These are phyloP conservation scores for Centropus bengalensis DNA, from an alignment of 2,113 vertebrate species.

Conservation along the genomic window DNA sequence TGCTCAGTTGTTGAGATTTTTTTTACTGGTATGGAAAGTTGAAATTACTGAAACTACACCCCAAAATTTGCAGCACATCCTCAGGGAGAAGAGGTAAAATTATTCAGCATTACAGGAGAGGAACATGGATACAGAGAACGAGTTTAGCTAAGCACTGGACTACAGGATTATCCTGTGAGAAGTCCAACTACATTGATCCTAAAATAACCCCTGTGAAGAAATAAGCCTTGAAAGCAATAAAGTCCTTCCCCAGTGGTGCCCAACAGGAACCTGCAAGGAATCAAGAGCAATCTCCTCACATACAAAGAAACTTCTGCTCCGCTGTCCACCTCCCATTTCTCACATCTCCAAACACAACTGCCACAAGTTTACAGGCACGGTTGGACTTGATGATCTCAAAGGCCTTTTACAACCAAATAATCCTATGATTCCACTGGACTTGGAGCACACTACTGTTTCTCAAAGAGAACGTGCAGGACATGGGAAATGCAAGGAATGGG, in stretches of 20 bases:
- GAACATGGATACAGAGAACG: neutral
- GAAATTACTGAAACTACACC: neutral
- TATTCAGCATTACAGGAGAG: neutral
- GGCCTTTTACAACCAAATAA: no score
- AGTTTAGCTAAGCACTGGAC: neutral
- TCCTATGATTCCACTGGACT: neutral
- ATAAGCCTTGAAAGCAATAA: neutral
- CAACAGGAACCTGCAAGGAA: neutral
- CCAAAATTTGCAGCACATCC: neutral
- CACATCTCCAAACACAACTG: neutral
- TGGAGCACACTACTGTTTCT: neutral
- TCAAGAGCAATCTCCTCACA: neutral
- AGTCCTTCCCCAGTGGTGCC: rapidly evolving
- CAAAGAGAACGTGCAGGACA: neutral
- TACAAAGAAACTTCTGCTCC: rapidly evolving
- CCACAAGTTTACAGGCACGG: neutral
- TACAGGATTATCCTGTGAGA: neutral
- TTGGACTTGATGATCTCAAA: no score
- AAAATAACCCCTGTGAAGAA: neutral
- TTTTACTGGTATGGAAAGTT: neutral
- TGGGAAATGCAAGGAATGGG: rapidly evolving
- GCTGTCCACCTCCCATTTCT: neutral
- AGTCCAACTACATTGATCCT: neutral
- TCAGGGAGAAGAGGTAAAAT: neutral
- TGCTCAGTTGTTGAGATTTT: rapidly evolving